Evolutionary conservation across 2,797 vertebrate species (phyloP).

Genomic region (Ficedula albicollis): DNA sequence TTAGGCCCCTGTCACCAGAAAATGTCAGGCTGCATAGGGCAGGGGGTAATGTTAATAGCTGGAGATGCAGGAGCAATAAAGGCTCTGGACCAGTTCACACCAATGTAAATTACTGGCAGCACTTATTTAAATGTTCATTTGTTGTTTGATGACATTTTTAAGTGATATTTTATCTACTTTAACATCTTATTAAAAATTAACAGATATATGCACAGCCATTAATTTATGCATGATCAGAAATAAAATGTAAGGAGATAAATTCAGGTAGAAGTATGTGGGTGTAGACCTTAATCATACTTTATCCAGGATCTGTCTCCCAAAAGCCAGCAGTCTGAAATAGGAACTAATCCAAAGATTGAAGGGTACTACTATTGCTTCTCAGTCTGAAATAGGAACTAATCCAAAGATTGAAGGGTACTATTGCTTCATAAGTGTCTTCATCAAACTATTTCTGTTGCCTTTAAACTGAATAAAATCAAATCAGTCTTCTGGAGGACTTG

Average conservation of each 20-base stretch:
- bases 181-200: constrained; percentile 7
- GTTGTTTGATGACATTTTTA: constrained; percentile 16
- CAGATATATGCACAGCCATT: neutral
- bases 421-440: neutral
- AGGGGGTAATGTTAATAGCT: neutral
- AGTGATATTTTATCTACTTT: neutral
- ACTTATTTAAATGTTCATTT: constrained; percentile 10
- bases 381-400: neutral
- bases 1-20: neutral
- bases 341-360: neutral
- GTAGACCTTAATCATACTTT: neutral
- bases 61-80: fast-evolving
- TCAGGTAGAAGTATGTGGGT: neutral
- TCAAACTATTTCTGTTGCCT: neutral
- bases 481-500: neutral
- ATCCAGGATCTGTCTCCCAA: neutral
- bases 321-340: neutral
- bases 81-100: neutral
- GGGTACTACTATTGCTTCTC: neutral
- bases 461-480: neutral
- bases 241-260: neutral
- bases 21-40: neutral
- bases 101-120: neutral
- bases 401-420: neutral
- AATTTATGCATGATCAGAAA: neutral